A percentile compares a stretch with the other conserved stretches of the same genome.
These are phyloP conservation scores for Psittacula derbiana DNA, from an alignment of 2,797 vertebrate genomes.

Conservation along the genomic window DNA sequence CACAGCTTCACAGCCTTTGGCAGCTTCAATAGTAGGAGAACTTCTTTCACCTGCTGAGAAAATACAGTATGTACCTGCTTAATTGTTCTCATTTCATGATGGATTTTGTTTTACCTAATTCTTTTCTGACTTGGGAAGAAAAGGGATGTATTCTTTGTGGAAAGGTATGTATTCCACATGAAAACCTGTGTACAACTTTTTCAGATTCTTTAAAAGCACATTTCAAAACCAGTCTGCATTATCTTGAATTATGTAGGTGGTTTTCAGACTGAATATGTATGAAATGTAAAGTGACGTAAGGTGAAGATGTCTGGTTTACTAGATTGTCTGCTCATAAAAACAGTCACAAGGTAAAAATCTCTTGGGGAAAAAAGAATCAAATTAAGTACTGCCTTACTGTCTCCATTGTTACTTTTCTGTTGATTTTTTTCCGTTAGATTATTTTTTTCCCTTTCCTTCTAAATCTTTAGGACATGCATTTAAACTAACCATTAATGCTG, in stretches of 20 bases:
- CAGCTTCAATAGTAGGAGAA: neutral
- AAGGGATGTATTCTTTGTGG: neutral
- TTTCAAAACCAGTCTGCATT: neutral
- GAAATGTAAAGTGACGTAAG: neutral
- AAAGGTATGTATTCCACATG: neutral
- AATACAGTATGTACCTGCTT: neutral
- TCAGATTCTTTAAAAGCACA: neutral
- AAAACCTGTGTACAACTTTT: neutral
- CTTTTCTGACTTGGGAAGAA: neutral
- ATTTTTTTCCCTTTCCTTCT: neutral
- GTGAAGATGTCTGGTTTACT: neutral
- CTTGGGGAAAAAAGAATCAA: neutral
- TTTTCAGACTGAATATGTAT: neutral
- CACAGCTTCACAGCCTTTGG: neutral
- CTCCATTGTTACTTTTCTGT: neutral
- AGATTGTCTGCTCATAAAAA: neutral
- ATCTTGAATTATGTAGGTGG: neutral
- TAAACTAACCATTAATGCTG: neutral
- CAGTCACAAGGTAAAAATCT: neutral
- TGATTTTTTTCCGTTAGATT: neutral
- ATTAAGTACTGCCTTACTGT: neutral
- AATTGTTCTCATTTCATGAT: neutral
- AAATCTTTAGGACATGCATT: neutral
- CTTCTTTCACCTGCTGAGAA: neutral
- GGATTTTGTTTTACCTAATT: neutral